Percentiles rank a stretch among this genome's conserved stretches.
Conservation (phyloP, 37 sponge, comb jelly and placozoan genomes). For the Halichondria panicea region DNA sequence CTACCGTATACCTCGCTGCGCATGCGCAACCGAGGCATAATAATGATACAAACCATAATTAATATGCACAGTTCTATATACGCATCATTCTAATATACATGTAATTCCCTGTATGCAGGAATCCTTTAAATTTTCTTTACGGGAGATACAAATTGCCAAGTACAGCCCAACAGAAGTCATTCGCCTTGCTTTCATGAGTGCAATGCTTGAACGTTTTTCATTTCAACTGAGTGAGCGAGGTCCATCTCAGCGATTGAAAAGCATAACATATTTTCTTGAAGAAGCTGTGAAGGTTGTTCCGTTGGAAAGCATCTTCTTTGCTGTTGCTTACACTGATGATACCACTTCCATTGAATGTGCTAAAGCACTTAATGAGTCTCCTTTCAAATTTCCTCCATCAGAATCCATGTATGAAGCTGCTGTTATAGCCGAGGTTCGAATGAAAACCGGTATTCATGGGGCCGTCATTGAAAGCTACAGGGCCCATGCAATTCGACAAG, state of each 20-base stretch:
- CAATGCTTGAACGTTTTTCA: conserved; percentile 46
- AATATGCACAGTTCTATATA: too few species aligned
- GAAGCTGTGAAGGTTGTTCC: conserved; percentile 62
- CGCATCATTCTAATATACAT: too few species aligned
- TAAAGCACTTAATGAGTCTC: conserved; percentile 26
- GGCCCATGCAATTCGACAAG: too few species aligned
- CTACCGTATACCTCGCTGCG: too few species aligned
- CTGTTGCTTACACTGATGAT: conserved; percentile 29
- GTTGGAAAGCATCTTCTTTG: conserved; percentile 59
- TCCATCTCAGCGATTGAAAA: conserved; percentile 13
- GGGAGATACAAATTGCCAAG: conserved; percentile 62
- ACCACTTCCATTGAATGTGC: conserved; percentile 40
- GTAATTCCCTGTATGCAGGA: conserved; percentile 2
- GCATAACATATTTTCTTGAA: conserved; percentile 42
- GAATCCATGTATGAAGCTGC: conserved; percentile 5
- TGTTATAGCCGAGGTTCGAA: conserved; percentile 1
- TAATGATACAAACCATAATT: too few species aligned
- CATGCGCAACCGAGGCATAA: too few species aligned
- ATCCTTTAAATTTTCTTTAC: conserved; percentile 22
- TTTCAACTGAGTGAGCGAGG: not conserved
- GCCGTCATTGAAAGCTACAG: not conserved
- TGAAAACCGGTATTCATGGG: conserved; percentile 26
- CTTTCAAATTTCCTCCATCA: conserved; percentile 7
- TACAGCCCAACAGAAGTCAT: conserved; percentile 58
- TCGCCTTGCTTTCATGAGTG: conserved; percentile 42